phyloP scores from a whole-genome alignment of 2,113 vertebrate genomes.

The Microcebus ravelobensis region DNA sequence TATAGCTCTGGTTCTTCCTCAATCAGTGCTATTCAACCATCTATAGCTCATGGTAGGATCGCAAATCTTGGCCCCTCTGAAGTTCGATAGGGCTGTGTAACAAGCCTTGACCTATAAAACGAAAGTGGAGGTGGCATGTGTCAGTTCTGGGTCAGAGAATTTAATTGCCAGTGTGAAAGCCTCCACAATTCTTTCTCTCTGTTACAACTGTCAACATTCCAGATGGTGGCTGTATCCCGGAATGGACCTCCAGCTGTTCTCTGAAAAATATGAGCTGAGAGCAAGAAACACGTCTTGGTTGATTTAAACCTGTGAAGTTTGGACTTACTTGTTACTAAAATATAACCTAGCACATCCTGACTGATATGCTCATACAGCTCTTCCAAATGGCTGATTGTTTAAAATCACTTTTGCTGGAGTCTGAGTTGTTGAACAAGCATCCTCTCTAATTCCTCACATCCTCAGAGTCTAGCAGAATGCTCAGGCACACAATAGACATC shows the following conservation, averaged over 20 bases:
- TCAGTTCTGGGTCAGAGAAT: background rate
- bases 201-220: background rate
- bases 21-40: background rate
- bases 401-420: background rate
- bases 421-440: background rate
- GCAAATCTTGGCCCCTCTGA: background rate
- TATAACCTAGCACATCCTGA: background rate
- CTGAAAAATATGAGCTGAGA: background rate
- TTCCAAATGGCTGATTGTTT: background rate
- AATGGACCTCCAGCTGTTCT: background rate
- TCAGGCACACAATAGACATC: background rate
- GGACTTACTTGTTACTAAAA: background rate
- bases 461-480: background rate
- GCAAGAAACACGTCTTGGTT: background rate
- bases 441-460: background rate
- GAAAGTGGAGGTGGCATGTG: background rate
- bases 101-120: background rate
- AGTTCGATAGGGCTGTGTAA: background rate
- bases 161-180: background rate
- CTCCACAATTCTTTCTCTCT: background rate
- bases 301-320: slow-evolving; percentile 5
- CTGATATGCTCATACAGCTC: background rate
- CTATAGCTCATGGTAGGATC: background rate
- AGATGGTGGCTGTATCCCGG: background rate
- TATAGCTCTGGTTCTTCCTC: background rate